Base-by-base conservation (phyloP, 2,113 vertebrate species). In the Cottus gobio region DNA sequence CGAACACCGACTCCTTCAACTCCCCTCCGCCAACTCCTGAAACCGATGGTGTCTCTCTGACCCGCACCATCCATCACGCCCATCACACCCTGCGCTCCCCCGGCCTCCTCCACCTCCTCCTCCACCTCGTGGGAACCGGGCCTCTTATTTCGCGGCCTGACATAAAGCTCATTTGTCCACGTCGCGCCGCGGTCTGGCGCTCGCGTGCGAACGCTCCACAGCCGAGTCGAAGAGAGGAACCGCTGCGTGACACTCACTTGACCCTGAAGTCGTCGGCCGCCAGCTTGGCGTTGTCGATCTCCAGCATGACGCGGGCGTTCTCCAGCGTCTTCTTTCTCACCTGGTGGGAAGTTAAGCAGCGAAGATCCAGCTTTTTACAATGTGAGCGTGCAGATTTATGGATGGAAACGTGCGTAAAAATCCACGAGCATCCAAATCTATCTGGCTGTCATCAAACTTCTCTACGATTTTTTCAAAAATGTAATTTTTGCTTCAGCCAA, bases 241-340 rank as follows among this genome's bases (percentile, higher is more conserved):
- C 52, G 70, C 85, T 76, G 82, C 79, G 83, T 79, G 90, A 83
- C 80, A 94, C 95, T 95, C 85, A 96, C 96, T 96, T 96, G 83
- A 95, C 90, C 90, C 93, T 94, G 89, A 96, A 96, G 91, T 96
- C 96, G 46, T 96, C 95, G 7, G 95, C 95, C 0, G 96, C 96
- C 90, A 96, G 92, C 85, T 94, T 96, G 90, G 95, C 95, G 7
- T 96, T 96, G 83, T 96, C 96, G 24, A 96, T 95, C 90, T 95
- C 95, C 89, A 96, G 79, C 93, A 96, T 93, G 83, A 96, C 92
- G 1, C 93, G 94, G 2, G 95, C 95, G 1, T 95, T 96, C 82
- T 95, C 94, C 90, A 95, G 82, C 0, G 91, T 94, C 80, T 91
- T 93, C 87, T 94, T 94, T 68, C 94, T 93, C 73, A 96, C 92